phyloP scores from a whole-genome alignment of 2,888 invertebrate genomes.

The Spodoptera exigua region DNA sequence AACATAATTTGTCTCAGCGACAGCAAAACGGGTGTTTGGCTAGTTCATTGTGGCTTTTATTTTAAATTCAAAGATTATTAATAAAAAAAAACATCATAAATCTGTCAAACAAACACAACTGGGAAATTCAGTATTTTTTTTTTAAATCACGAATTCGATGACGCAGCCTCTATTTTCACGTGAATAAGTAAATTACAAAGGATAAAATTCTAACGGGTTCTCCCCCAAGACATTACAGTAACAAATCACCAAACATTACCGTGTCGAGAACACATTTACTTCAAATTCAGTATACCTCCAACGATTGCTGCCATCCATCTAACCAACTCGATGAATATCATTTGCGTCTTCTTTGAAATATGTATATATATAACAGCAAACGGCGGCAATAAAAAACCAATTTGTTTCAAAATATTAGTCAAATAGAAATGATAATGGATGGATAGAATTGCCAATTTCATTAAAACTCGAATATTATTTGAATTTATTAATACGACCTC shows the following conservation, averaged over 20 bases:
- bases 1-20: constrained; percentile 6
- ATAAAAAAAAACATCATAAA: too few relatives aligned
- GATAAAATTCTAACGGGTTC: too few relatives aligned
- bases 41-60: too few relatives aligned
- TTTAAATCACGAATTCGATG: too few relatives aligned
- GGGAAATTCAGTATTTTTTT: too few relatives aligned
- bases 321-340: constrained; percentile 1
- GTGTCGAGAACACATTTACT: background rate
- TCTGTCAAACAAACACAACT: too few relatives aligned
- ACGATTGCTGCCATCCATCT: constrained; percentile 1
- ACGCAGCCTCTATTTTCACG: too few relatives aligned
- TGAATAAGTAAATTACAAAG: too few relatives aligned
- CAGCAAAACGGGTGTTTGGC: constrained; percentile 10
- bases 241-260: background rate
- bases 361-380: constrained; percentile 2
- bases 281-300: background rate
- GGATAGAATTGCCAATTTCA: constrained; percentile 27
- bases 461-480: constrained; percentile 18
- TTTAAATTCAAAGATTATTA: too few relatives aligned
- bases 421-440: too few relatives aligned
- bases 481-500: too few relatives aligned
- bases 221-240: too few relatives aligned
- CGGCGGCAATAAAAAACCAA: constrained; percentile 16
- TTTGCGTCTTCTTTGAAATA: background rate
- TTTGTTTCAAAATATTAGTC: constrained; percentile 15